Evolutionary conservation across 1,140 invertebrate species (phyloP), one percentile per base, ranked within the genome.

Genomic region (Andrena cerasifolii): DNA sequence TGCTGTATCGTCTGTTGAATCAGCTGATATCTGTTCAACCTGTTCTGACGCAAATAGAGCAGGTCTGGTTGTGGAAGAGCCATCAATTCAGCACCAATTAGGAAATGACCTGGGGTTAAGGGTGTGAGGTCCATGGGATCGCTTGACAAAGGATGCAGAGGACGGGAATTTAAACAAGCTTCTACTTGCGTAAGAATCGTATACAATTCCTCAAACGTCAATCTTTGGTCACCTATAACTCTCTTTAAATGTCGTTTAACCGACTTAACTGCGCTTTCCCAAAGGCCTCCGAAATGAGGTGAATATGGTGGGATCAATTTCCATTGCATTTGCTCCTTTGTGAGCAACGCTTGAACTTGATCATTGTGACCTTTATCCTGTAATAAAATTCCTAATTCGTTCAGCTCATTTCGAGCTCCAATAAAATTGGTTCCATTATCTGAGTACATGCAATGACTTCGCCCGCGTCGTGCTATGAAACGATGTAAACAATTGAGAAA

Each of bases 141-240:
- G 16, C 43, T 12, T 5, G 83, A 84, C 1, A 87, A 16, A n/a
- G 81, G 79, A 47, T 62, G 73, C 0, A 87, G 21, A 26, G 86
- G 86, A 1, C 88, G 67, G 0, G 80, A 85, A 66, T 88, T 91
- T 10, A 89, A 47, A 18, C 79, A 62, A 7, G 87, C 84, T 77
- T 89, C 89, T 12, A 90, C 79, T 58, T 86, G 58, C 1, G 28
- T 43, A 1, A 84, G n/a, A 0, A 83, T 53, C 0, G 87, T 89
- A 3, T 56, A 56, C 3, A 87, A 63, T 53, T 86, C 78, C 45
- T 88, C 85, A 62, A 49, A 87, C 2, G 66, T 86, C 1, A 88
- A 4, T 12, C 8, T 12, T 14, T 10, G 8, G 0, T 58, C 28
- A 1, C 56, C 28, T 0, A 58, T 33, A 3, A 58, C 31, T 33